Conservation (phyloP, 2,113 vertebrate species). For the Chaetura pelagica region DNA sequence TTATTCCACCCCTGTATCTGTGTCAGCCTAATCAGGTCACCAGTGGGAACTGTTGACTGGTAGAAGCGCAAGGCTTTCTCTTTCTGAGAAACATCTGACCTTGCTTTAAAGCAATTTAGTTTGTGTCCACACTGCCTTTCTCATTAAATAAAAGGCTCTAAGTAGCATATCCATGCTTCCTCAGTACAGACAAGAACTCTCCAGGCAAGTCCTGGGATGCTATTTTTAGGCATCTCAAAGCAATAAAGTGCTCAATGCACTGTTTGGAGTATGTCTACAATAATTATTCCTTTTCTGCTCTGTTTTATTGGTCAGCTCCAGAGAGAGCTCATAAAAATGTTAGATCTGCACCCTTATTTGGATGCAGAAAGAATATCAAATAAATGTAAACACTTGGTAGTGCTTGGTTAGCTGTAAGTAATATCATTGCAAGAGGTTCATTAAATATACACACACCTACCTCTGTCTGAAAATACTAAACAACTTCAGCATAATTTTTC, state of each 20-base stretch:
- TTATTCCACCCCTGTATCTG: constrained; percentile 18
- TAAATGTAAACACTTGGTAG: neutral
- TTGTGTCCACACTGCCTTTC: constrained; percentile 59
- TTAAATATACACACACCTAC: neutral
- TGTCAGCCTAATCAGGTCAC: constrained; percentile 64
- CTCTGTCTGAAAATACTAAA: neutral
- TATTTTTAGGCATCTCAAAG: constrained; percentile 50
- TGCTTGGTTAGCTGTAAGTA: neutral
- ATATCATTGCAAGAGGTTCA: neutral
- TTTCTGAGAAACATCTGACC: constrained; percentile 61
- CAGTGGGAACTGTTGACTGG: constrained; percentile 28
- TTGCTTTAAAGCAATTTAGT: constrained; percentile 64
- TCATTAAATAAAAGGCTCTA: constrained; percentile 60
- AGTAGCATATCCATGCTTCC: constrained; percentile 51
- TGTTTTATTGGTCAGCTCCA: neutral
- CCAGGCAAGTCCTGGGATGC: constrained; percentile 10
- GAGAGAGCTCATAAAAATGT: constrained; percentile 8
- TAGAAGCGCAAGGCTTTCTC: neutral
- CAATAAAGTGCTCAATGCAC: neutral
- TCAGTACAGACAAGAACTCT: constrained; percentile 34
- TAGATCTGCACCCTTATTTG: neutral
- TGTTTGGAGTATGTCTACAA: constrained; percentile 1
- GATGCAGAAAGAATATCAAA: neutral
- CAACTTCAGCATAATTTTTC: neutral
- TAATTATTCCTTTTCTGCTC: constrained; percentile 43